Evolutionary conservation across 2,888 invertebrate genomes (phyloP), one percentile per base, ranked within the genome.

Genomic region (Polyommatus icarus): DNA sequence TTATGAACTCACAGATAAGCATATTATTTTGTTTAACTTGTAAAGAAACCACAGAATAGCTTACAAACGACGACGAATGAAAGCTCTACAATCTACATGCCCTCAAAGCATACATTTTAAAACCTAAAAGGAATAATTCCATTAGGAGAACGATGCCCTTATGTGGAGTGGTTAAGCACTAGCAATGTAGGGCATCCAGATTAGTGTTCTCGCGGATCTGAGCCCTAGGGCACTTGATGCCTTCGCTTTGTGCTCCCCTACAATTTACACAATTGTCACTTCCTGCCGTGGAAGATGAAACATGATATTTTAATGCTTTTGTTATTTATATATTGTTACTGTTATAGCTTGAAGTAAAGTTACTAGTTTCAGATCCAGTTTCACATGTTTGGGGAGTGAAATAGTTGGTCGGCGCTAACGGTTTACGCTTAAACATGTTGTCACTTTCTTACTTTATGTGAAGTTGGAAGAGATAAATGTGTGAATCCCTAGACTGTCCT

Each of bases 211-310:
- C 29, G 67, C 67, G 67, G 67, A 61, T 10, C 59, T 59, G 61
- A 67, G 67, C 67, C 67, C 67, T 67, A 29, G 24, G 29, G 24
- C 67, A 18, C 67, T 67, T 67, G 67, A 67, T 67, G 29, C 12
- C 67, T 32, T 67, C 67, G 29, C 7, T 67, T 29, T 67, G 67
- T 67, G 67, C 67, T 67, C 67, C 67, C 67, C 29, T 15, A 18
- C 67, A 67, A 67, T 67, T 32, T 29, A 67, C 24, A 67, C 67
- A 67, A 67, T 67, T 32, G 67, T 29, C 67, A 67, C 29, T 67
- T 67, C 67, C 67, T 67, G 67, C 67, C 67, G 29, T 12, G 54
- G 20, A 59, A 20, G 20, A 20, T 20, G 59, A 59, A 20, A 20
- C 20, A 8, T 20, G 59, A 59, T 59, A 59, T 59, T 59, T 59